Percentiles rank a stretch among this genome's conserved stretches.
Evolutionary conservation across 1,140 invertebrate species (phyloP).

Genomic region (Dysdera silvatica): DNA sequence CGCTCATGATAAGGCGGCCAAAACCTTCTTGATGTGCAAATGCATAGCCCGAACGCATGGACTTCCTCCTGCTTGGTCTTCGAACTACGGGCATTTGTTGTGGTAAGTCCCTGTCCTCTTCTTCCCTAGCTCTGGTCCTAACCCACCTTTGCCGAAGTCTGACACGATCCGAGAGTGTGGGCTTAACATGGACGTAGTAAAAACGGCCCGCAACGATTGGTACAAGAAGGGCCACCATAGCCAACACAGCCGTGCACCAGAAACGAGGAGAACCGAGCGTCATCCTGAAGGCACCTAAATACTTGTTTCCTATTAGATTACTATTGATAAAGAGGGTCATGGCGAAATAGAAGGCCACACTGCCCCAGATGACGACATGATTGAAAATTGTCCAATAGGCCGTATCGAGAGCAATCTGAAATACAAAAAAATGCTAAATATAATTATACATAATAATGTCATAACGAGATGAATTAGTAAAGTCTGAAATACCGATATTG

Average conservation of each 20-base stretch:
- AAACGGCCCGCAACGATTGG: conserved; percentile 91
- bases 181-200: conserved; percentile 77
- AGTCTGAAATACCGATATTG: too few relatives aligned
- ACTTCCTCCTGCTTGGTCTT: conserved; percentile 72
- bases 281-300: conserved; percentile 38
- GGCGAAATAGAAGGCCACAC: conserved; percentile 88
- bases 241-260: conserved; percentile 88
- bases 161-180: conserved; percentile 84
- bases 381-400: conserved; percentile 98
- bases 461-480: too few relatives aligned
- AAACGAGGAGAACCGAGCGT: conserved; percentile 45
- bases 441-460: too few relatives aligned
- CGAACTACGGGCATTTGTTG: conserved; percentile 69
- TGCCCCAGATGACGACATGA: conserved; percentile 96
- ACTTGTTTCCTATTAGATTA: conserved; percentile 40
- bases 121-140: conserved; percentile 46
- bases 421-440: conserved; percentile 14
- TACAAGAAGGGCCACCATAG: conserved; percentile 73
- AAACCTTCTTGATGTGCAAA: conserved; percentile 97
- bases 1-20: conserved; percentile 92
- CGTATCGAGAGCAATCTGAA: conserved; percentile 89
- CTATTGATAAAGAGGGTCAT: conserved; percentile 51
- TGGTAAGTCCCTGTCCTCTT: conserved; percentile 41
- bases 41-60: conserved; percentile 94
- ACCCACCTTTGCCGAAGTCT: conserved; percentile 66